Conservation (phyloP, 1,140 invertebrate species). For the Himalopsyche phryganea region DNA sequence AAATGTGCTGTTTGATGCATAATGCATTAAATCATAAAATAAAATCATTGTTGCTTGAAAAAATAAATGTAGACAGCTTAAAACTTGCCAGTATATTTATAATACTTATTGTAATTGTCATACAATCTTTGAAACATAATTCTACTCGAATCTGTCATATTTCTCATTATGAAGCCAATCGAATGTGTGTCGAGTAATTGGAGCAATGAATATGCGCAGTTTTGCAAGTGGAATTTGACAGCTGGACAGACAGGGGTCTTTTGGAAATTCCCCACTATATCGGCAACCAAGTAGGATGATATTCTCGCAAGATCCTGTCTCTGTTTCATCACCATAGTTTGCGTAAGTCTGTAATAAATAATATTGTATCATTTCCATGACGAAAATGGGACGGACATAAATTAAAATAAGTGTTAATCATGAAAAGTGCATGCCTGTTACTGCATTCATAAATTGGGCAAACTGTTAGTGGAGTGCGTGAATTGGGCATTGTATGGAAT, state of each 20-base stretch:
- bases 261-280: conserved; percentile 20
- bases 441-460: no score
- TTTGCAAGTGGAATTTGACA: conserved; percentile 28
- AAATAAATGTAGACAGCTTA: neutral
- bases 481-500: no score
- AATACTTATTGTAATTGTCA: conserved; percentile 26
- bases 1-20: no score
- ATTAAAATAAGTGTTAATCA: no score
- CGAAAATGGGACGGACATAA: neutral
- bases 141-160: conserved; percentile 11
- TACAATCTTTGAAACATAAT: conserved; percentile 24
- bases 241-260: conserved; percentile 12
- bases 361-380: no score
- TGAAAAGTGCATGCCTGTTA: no score
- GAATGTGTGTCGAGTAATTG: conserved; percentile 22
- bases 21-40: no score
- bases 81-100: conserved; percentile 25
- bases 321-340: conserved; percentile 20
- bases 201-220: conserved; percentile 18
- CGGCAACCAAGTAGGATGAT: conserved; percentile 20
- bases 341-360: conserved; percentile 20
- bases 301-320: conserved; percentile 25
- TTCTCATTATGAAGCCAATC: conserved; percentile 25
- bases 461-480: no score
- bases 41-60: no score